These are phyloP conservation scores for Malurus elegans DNA, from an alignment of 2,113 vertebrate genomes.

Conservation along the genomic window DNA sequence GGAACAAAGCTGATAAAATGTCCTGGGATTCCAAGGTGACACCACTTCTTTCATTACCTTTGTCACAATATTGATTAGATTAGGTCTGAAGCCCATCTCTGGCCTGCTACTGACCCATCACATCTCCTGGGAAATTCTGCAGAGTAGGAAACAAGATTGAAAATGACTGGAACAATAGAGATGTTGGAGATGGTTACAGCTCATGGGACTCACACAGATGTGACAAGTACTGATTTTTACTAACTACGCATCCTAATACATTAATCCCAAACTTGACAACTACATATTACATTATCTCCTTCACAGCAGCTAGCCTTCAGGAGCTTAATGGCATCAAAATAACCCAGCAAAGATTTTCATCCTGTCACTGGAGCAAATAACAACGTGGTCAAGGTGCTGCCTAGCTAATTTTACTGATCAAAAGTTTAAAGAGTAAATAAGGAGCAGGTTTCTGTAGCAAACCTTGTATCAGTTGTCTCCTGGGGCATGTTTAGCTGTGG, in stretches of 20 bases:
- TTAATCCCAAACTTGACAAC: not conserved
- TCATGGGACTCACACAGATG: not conserved
- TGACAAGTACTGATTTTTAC: not conserved
- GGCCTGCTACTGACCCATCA: constrained; percentile 5
- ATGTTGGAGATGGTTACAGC: not conserved
- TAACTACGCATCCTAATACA: not conserved
- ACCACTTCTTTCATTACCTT: not conserved
- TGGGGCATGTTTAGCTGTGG: not conserved
- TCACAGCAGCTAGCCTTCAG: not conserved
- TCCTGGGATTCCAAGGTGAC: constrained; percentile 28
- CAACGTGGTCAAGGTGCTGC: not conserved
- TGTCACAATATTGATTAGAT: constrained; percentile 59
- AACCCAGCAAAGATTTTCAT: not conserved
- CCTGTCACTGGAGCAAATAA: not conserved
- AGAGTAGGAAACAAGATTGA: constrained; percentile 11
- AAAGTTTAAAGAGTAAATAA: not conserved
- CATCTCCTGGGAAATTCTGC: constrained; percentile 45
- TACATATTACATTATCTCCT: not conserved
- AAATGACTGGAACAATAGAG: not conserved
- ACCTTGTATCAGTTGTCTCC: not conserved
- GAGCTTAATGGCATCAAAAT: not conserved
- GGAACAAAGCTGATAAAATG: constrained; percentile 4
- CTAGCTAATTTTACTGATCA: not conserved
- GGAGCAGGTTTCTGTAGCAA: not conserved
- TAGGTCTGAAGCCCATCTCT: constrained; percentile 23